Conservation (phyloP, 2,888 invertebrate genomes). For the Euplagia quadripunctaria region DNA sequence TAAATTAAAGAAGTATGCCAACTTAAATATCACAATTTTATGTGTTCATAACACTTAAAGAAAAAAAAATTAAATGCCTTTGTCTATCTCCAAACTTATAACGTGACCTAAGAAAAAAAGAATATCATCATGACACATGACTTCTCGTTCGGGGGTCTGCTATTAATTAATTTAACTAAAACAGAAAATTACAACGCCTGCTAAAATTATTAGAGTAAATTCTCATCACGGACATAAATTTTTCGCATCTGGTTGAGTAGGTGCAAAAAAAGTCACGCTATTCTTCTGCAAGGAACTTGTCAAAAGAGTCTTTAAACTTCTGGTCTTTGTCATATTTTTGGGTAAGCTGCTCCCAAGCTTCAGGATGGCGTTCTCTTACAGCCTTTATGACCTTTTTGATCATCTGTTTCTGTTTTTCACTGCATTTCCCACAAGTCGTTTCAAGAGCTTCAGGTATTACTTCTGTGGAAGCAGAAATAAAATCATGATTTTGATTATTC, state of each 20-base stretch:
- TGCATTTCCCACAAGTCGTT: conserved; percentile 90
- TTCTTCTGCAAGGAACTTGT: conserved; percentile 74
- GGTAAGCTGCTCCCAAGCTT: conserved; percentile 89
- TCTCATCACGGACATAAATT: neutral
- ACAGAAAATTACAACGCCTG: no score
- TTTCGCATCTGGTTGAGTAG: conserved; percentile 12
- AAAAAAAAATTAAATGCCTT: no score
- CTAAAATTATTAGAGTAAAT: no score
- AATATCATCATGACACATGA: no score
- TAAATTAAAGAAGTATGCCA: no score
- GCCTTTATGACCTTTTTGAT: conserved; percentile 88
- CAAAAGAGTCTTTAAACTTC: conserved; percentile 88
- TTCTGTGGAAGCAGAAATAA: conserved; percentile 75
- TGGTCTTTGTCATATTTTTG: conserved; percentile 90
- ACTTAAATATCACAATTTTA: no score
- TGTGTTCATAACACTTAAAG: no score
- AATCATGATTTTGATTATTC: neutral
- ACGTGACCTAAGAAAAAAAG: no score
- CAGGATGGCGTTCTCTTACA: conserved; percentile 89
- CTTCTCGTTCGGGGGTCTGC: no score
- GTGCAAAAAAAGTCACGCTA: conserved; percentile 18
- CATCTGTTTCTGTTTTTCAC: conserved; percentile 88
- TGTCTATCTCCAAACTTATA: no score
- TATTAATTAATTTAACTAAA: no score
- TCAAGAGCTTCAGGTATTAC: conserved; percentile 90